These are phyloP conservation scores for Etheostoma perlongum DNA, from an alignment of 2,797 vertebrate species.

Conservation along the genomic window DNA sequence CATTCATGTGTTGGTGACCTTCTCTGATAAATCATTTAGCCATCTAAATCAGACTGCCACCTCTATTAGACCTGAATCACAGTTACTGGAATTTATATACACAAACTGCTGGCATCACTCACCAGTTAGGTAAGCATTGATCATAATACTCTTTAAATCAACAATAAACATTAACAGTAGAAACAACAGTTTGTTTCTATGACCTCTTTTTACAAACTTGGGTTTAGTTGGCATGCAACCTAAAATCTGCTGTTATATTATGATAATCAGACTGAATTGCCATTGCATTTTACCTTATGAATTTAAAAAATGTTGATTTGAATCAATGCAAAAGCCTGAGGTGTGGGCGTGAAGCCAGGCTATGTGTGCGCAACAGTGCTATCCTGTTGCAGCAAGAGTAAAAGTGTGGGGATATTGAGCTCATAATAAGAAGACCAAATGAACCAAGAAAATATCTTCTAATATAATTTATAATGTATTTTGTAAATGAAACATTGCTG, in stretches of 20 bases:
- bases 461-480: not conserved
- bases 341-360: conserved; percentile 1
- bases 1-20: conserved; percentile 15
- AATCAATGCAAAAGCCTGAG: conserved; percentile 4
- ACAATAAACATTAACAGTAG: not conserved
- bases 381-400: not conserved
- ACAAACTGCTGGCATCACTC: conserved; percentile 2
- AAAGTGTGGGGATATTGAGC: not conserved
- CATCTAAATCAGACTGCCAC: not conserved
- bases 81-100: not conserved
- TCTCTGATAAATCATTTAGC: conserved; percentile 14
- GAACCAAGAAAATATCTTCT: not conserved
- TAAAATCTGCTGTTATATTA: not conserved
- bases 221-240: not conserved
- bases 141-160: not conserved
- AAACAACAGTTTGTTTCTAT: not conserved
- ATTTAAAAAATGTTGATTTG: not conserved
- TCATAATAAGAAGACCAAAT: not conserved
- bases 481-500: not conserved
- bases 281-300: not conserved
- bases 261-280: not conserved
- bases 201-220: not conserved
- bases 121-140: conserved; percentile 4
- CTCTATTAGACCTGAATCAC: conserved; percentile 4
- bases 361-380: not conserved